Evolutionary conservation across 2,888 invertebrate species (phyloP).

Genomic region (Thymelicus acteon): DNA sequence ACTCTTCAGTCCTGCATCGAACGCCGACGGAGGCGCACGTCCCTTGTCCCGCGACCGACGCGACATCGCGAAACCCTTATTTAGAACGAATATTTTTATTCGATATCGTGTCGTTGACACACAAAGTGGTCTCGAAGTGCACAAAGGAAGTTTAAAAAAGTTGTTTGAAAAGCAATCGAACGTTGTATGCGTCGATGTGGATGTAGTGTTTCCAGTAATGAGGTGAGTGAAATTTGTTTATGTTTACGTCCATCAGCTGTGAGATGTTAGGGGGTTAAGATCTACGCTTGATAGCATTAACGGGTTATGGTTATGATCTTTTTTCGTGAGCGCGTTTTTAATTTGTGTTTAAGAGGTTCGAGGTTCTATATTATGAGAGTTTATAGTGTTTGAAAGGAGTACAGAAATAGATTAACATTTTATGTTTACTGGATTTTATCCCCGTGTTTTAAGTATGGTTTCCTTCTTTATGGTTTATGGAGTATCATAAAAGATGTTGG

Average conservation of each 20-base stretch:
- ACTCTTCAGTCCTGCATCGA: conserved; percentile 63
- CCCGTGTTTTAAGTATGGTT: not conserved
- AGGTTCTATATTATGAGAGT: not conserved
- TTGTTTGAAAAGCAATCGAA: conserved; percentile 44
- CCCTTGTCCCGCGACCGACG: conserved; percentile 58
- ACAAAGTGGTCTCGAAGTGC: conserved; percentile 48
- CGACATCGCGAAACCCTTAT: conserved; percentile 64
- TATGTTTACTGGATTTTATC: not conserved
- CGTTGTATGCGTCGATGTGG: conserved; percentile 58
- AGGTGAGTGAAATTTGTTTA: conserved; percentile 64
- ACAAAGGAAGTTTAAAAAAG: conserved; percentile 56
- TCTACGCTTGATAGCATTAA: conserved; percentile 13
- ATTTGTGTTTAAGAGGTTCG: conserved; percentile 6
- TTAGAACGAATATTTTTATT: conserved; percentile 67
- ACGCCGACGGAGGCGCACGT: conserved; percentile 69
- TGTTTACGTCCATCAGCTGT: conserved; percentile 70
- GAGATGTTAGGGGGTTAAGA: conserved; percentile 42
- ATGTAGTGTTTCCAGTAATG: conserved; percentile 63
- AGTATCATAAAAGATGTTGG: not conserved
- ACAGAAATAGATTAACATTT: not conserved
- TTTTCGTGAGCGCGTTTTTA: conserved; percentile 26
- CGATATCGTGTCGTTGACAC: conserved; percentile 62
- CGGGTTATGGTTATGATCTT: conserved; percentile 19
- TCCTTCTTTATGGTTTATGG: not conserved
- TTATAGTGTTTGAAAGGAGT: not conserved